Evolutionary conservation across 2,888 invertebrate genomes (phyloP), one percentile per base, ranked within the genome.

Genomic region (Drosophila yooni): DNA sequence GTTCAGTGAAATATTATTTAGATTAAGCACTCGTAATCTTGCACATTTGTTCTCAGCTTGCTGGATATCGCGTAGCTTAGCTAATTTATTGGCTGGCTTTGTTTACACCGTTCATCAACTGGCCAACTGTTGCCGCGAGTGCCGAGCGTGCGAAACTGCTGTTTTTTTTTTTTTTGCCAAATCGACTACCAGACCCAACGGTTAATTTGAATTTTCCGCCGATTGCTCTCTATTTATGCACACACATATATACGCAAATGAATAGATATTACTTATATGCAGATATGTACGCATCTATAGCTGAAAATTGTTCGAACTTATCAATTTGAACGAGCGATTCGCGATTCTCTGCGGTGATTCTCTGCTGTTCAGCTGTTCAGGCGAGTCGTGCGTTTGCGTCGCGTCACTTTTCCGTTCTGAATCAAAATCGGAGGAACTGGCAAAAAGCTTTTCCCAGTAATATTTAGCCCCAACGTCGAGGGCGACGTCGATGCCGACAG

Each of bases 321-420:
- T 75, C 62, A 21, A 51, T 36, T 27, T 34, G 15, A 65, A 56
- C 67, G 74, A 76, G 81, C 74, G 70, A 52, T 63, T 64, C 53
- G 66, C 33, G 33, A 33, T 27, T 27, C 68, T 21, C 21, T 21
- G 21, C 21, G 21, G 2, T n/a, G 60, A 58, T 64, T 59, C 62
- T 75, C 65, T 25, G 46, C 15, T 46, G 46, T 46, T 33, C 34
- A 63, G 56, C 67, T 52, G 33, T 3, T 33, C 33, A 33, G 59
- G 65, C 53, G 53, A 46, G 69, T 51, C 81, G 83, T 87, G 83
- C 81, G 88, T 76, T 79, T 66, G 74, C 76, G 65, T 56, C 88
- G 86, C 84, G 77, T 74, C 78, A 81, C 81, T 88, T 88, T 89
- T 83, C 81, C 82, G 76, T 84, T 89, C 89, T 89, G 83, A 89